Percentiles rank a stretch among this genome's conserved stretches.
phyloP scores from a whole-genome alignment of 2,888 invertebrate genomes.

The Epirrhoe alternata region DNA sequence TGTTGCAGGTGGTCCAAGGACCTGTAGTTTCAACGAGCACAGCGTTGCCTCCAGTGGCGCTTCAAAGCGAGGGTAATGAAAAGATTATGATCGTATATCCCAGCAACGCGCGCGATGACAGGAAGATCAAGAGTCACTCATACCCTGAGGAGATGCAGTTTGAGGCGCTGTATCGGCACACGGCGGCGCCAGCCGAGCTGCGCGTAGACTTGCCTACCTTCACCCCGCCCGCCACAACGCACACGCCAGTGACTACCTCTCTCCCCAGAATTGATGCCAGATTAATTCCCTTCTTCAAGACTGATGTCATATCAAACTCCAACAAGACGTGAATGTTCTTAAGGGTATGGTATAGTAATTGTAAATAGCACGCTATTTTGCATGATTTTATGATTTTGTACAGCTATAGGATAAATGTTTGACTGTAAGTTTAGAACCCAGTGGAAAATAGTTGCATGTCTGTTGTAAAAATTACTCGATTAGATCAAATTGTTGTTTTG shows the following conservation, averaged over 20 bases:
- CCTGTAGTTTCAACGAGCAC: constrained; percentile 72
- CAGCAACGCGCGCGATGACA: constrained; percentile 78
- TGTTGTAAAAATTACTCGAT: constrained; percentile 47
- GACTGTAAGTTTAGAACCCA: constrained; percentile 9
- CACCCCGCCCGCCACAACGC: constrained; percentile 70
- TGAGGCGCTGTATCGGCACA: constrained; percentile 78
- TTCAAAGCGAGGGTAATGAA: constrained; percentile 70
- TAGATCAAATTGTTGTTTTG: constrained; percentile 56
- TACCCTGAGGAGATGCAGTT: constrained; percentile 82
- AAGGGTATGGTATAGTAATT: constrained; percentile 28
- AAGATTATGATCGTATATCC: constrained; percentile 82
- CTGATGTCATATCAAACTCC: constrained; percentile 46
- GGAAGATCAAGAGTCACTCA: constrained; percentile 79
- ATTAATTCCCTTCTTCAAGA: constrained; percentile 65
- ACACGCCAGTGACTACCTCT: constrained; percentile 49
- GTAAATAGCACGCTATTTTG: constrained; percentile 39
- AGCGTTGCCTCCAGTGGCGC: constrained; percentile 74
- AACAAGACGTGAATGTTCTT: constrained; percentile 42
- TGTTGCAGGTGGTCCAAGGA: constrained; percentile 70
- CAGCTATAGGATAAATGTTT: constrained; percentile 30
- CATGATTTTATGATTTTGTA: constrained; percentile 39
- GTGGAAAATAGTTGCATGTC: constrained; percentile 43
- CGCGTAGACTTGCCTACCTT: constrained; percentile 86
- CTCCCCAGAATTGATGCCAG: constrained; percentile 53
- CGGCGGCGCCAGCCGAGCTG: constrained; percentile 67